Conservation (phyloP, 2,888 invertebrate genomes). For the Altica lythri region DNA sequence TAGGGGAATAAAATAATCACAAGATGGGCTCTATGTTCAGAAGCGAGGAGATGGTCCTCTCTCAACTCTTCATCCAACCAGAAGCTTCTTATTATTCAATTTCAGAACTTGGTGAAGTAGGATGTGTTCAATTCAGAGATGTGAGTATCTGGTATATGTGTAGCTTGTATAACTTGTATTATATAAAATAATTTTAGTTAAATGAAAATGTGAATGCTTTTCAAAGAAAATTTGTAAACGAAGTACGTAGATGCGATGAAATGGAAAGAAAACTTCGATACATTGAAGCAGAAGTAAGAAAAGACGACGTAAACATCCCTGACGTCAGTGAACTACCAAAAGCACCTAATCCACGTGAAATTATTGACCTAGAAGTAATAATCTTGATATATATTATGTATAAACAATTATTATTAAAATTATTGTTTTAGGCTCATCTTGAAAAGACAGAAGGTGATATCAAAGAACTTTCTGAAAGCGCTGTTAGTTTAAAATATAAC, state of each 20-base stretch:
- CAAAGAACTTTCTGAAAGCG: conserved; percentile 89
- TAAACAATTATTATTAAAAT: background rate
- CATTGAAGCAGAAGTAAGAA: conserved; percentile 84
- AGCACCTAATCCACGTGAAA: conserved; percentile 51
- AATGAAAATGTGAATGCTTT: conserved; percentile 86
- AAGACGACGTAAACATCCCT: conserved; percentile 79
- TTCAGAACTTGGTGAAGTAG: conserved; percentile 92
- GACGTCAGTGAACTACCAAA: conserved; percentile 77
- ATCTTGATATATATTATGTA: background rate
- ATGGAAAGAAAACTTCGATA: conserved; percentile 87
- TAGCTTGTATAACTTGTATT: background rate
- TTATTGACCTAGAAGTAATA: conserved; percentile 71
- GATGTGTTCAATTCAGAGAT: conserved; percentile 93
- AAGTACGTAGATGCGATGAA: conserved; percentile 89
- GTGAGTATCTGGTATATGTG: conserved; percentile 66
- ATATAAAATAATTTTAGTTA: conserved; percentile 62
- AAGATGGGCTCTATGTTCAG: conserved; percentile 69
- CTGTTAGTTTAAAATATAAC: conserved; percentile 89
- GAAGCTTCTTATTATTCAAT: conserved; percentile 94
- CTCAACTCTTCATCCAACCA: conserved; percentile 94
- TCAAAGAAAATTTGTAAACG: conserved; percentile 90
- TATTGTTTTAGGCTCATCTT: conserved; percentile 73
- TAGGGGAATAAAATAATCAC: conserved; percentile 11
- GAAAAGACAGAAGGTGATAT: conserved; percentile 97
- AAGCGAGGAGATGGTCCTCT: conserved; percentile 88